These are phyloP conservation scores for Lathronympha strigana DNA, from an alignment of 2,888 invertebrate genomes.

Conservation along the genomic window DNA sequence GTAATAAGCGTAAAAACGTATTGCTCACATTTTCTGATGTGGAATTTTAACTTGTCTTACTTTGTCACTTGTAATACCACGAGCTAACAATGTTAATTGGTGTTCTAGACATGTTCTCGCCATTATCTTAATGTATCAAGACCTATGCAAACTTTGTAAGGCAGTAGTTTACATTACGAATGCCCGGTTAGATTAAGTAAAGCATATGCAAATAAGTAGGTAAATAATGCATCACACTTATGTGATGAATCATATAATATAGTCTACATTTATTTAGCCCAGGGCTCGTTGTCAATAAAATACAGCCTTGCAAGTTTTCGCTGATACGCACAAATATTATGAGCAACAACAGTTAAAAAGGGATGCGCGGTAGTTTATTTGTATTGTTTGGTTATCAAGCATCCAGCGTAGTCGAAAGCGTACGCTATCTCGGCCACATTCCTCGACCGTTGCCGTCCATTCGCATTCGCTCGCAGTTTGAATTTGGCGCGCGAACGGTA, in stretches of 20 bases:
- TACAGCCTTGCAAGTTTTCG: constrained; percentile 11
- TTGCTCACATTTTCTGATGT: constrained; percentile 13
- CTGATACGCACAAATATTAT: constrained; percentile 29
- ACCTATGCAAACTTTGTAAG: constrained; percentile 10
- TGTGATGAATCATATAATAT: constrained; percentile 1
- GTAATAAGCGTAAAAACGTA: constrained; percentile 35
- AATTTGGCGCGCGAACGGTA: constrained; percentile 73
- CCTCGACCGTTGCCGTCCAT: constrained; percentile 28
- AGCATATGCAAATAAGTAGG: constrained; percentile 8
- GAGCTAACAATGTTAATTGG: constrained; percentile 18
- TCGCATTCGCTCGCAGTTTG: constrained; percentile 59
- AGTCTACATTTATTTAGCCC: constrained; percentile 3
- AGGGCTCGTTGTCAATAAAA: neutral
- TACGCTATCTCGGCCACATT: constrained; percentile 40
- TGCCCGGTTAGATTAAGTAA: neutral
- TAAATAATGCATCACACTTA: neutral
- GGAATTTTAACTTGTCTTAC: constrained; percentile 31
- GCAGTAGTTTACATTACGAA: neutral
- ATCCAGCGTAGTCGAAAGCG: constrained; percentile 38
- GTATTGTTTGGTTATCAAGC: constrained; percentile 41
- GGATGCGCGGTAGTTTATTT: constrained; percentile 35
- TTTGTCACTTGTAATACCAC: constrained; percentile 14
- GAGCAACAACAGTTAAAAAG: constrained; percentile 39
- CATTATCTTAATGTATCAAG: constrained; percentile 20
- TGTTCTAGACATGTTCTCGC: constrained; percentile 18